phyloP scores from a whole-genome alignment of 2,888 invertebrate species.

The Troglohyphantes excavatus region DNA sequence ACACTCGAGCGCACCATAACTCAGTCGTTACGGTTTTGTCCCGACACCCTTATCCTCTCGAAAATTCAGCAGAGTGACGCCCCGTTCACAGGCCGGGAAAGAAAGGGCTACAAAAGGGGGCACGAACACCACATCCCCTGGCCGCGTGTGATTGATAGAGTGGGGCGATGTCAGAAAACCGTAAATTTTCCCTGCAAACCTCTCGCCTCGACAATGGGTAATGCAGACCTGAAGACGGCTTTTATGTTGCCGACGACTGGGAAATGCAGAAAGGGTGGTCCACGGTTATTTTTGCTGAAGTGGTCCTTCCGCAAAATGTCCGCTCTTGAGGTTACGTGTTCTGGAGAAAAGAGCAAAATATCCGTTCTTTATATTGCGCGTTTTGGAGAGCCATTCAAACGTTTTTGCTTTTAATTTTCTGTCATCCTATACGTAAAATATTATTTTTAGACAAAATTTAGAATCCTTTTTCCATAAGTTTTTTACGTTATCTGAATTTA shows the following conservation, averaged over 20 bases:
- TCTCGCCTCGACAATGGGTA: slow-evolving; percentile 39
- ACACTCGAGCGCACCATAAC: slow-evolving; percentile 24
- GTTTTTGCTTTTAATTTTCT: background rate
- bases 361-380: background rate
- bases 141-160: slow-evolving; percentile 59
- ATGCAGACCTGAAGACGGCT: slow-evolving; percentile 18
- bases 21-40: slow-evolving; percentile 24
- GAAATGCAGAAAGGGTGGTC: slow-evolving; percentile 18
- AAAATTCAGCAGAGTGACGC: background rate
- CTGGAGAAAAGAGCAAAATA: background rate
- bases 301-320: slow-evolving; percentile 7
- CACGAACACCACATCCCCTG: background rate
- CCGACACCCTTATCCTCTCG: slow-evolving; percentile 34
- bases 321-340: background rate
- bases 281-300: slow-evolving; percentile 6
- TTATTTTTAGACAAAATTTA: too few species aligned
- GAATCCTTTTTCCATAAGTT: too few species aligned
- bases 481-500: too few species aligned
- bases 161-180: slow-evolving; percentile 55
- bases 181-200: slow-evolving; percentile 64
- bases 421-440: too few species aligned
- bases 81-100: background rate
- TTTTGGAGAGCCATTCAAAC: background rate
- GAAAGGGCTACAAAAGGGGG: slow-evolving; percentile 39
- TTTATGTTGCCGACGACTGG: slow-evolving; percentile 64